phyloP scores from a whole-genome alignment of 1,140 invertebrate genomes.

The Penaeus chinensis region DNA sequence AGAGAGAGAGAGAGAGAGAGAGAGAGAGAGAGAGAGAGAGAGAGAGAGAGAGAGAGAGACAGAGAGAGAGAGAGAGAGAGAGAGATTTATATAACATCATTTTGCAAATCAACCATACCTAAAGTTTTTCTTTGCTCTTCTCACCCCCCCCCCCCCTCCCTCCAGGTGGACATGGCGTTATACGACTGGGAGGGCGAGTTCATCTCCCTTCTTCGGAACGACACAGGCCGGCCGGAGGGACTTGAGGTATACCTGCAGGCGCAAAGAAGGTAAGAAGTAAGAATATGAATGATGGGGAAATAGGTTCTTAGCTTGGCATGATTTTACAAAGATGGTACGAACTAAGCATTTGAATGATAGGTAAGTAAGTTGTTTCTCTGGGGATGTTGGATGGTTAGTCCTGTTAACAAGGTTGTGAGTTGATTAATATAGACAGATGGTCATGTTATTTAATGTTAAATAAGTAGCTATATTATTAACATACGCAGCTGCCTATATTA shows the following conservation, averaged over 20 bases:
- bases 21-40: not conserved
- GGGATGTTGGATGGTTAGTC: not conserved
- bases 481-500: not conserved
- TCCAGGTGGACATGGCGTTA: constrained; percentile 64
- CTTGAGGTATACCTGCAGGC: constrained; percentile 75
- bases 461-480: not conserved
- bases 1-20: not conserved
- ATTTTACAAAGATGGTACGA: constrained; percentile 72
- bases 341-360: not conserved
- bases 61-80: not conserved
- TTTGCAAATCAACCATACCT: constrained; percentile 59
- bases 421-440: not conserved
- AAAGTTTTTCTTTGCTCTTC: not conserved
- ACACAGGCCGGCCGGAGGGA: constrained; percentile 65
- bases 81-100: not conserved
- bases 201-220: constrained; percentile 70
- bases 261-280: constrained; percentile 72
- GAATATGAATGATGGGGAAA: not conserved
- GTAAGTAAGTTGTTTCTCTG: not conserved
- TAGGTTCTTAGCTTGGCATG: not conserved
- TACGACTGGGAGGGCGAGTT: constrained; percentile 77
- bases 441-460: not conserved
- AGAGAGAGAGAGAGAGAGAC: not conserved
- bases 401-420: not conserved
- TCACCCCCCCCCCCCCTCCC: not conserved